phyloP scores from a whole-genome alignment of 2,113 vertebrate genomes.

The Micronycteris hirsuta region DNA sequence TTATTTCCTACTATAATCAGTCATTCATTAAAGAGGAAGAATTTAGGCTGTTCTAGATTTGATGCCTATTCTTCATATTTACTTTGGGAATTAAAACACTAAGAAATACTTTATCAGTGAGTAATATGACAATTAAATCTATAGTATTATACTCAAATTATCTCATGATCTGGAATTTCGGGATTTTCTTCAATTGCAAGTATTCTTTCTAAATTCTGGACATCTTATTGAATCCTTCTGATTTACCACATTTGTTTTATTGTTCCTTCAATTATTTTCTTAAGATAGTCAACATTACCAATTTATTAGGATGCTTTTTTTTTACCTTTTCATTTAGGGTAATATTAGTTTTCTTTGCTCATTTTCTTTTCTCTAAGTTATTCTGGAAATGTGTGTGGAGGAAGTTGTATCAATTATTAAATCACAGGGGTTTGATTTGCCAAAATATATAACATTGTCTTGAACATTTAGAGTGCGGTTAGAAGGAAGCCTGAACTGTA shows the following conservation, averaged over 20 bases:
- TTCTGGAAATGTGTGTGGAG: slow-evolving; percentile 62
- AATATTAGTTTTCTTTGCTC: slow-evolving; percentile 47
- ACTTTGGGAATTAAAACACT: not conserved
- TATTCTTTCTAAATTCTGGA: slow-evolving; percentile 22
- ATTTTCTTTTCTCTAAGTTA: slow-evolving; percentile 22
- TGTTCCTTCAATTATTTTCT: not conserved
- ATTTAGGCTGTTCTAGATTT: not conserved
- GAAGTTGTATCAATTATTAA: slow-evolving; percentile 62
- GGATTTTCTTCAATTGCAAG: slow-evolving; percentile 3
- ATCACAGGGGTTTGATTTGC: slow-evolving; percentile 71
- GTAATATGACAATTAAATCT: not conserved
- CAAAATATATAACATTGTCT: slow-evolving; percentile 72
- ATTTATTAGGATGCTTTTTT: slow-evolving; percentile 29
- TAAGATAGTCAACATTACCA: slow-evolving; percentile 22
- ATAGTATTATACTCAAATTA: not conserved
- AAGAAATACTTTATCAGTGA: not conserved
- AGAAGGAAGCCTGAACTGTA: slow-evolving; percentile 73
- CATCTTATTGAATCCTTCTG: not conserved
- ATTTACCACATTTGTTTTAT: not conserved
- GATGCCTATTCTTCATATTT: not conserved
- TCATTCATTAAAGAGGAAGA: not conserved
- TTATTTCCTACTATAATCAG: not conserved
- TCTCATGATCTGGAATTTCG: not conserved
- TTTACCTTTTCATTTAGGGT: slow-evolving; percentile 14
- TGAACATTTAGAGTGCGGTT: slow-evolving; percentile 73